Base-by-base conservation (phyloP, 2,113 vertebrate genomes). In the Eptatretus burgeri region DNA sequence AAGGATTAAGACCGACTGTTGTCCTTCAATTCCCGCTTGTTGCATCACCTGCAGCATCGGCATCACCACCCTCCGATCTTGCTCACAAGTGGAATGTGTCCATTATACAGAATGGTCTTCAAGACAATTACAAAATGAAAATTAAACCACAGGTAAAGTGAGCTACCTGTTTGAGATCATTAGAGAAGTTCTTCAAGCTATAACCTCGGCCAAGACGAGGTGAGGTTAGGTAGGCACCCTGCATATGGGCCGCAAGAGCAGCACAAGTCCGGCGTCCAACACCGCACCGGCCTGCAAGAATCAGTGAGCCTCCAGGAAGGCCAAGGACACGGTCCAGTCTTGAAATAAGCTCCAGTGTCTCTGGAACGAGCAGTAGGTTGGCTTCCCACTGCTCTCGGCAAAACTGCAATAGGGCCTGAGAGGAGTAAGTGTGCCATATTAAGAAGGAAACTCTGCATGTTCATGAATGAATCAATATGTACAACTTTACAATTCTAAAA, bases 181-280 rank as follows among this genome's bases (percentile, higher is more conserved):
- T 83, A 75, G 72, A 88, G 75, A 98, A 96, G 50, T 96, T 80
- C 69, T 98, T 98, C 18, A 84, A 71, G 12, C 75, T 71, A 67
- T 98, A 96, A n/a, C 77, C 78, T 67, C 89, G 81, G 67, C 82
- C 82, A 69, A 93, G 77, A 70, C 80, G 91, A 8, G 85, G 89
- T 1, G 85, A 83, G 73, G 83, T 76, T 56, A 93, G 67, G 9
- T 76, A 67, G 51, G 82, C 82, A 62, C 81, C 80, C 1, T 93
- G 86, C 89, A 94, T 93, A 66, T 94, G 87, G 62, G 82, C 81
- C 69, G 94, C 84, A 53, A 98, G 72, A 27, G 76, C 81, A 0
- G 84, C 80, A 67, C 78, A 72, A 1, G 85, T 88, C 62, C 84
- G 80, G 49, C 91, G 84, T 11, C 89, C 91, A 2, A 94, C 83